Evolutionary conservation across 2,888 invertebrate species (phyloP).

Genomic region (Cylloceria caligata): DNA sequence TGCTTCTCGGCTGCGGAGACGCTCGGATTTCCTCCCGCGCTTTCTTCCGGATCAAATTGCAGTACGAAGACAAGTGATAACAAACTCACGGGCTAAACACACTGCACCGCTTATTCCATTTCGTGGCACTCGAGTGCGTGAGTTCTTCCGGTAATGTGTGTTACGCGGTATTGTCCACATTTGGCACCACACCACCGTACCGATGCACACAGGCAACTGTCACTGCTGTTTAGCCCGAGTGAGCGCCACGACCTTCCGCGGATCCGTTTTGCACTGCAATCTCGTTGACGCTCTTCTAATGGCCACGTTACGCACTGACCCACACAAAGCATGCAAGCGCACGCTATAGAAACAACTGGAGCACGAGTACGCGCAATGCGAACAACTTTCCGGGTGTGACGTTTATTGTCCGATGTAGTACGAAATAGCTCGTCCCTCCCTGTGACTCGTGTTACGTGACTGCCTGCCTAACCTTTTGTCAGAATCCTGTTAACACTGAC

Average conservation of each 20-base stretch:
- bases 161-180: background rate
- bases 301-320: background rate
- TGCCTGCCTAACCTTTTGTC: background rate
- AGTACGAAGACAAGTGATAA: background rate
- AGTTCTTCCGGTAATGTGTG: background rate
- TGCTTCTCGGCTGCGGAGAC: background rate
- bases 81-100: conserved; percentile 17
- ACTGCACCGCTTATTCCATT: conserved; percentile 34
- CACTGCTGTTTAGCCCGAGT: conserved; percentile 44
- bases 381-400: background rate
- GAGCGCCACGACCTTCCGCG: conserved; percentile 47
- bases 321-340: background rate
- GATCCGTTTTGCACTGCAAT: conserved; percentile 21
- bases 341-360: background rate
- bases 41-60: conserved; percentile 16
- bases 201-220: conserved; percentile 50
- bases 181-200: background rate
- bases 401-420: background rate
- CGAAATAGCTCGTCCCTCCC: background rate
- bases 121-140: background rate
- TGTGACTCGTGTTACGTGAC: background rate
- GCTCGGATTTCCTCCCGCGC: conserved; percentile 16
- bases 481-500: background rate
- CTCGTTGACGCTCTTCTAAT: background rate
- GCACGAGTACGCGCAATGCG: background rate